These are phyloP conservation scores for Chalcosyrphus nemorum DNA, from an alignment of 2,888 invertebrate species.

Conservation along the genomic window DNA sequence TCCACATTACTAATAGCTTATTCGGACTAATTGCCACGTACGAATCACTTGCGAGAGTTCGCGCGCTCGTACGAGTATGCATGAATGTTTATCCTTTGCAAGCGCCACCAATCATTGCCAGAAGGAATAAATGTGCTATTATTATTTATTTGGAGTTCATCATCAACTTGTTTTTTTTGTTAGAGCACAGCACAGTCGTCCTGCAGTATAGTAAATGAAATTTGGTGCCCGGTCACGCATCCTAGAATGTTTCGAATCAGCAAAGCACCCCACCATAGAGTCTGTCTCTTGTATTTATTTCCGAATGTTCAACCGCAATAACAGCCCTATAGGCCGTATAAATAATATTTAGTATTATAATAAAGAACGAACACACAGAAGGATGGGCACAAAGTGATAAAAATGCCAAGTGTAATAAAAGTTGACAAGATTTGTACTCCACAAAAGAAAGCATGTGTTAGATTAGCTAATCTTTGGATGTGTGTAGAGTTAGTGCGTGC, in stretches of 20 bases:
- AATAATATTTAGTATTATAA: conserved; percentile 42
- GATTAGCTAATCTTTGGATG: background rate
- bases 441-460: conserved; percentile 6
- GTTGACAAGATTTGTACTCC: conserved; percentile 39
- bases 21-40: conserved; percentile 6
- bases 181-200: background rate
- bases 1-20: conserved; percentile 1
- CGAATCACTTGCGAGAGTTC: background rate
- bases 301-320: background rate
- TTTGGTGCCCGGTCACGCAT: conserved; percentile 26
- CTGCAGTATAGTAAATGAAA: background rate
- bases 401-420: conserved; percentile 52
- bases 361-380: conserved; percentile 25
- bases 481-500: background rate
- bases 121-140: conserved; percentile 12
- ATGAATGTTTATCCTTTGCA: background rate
- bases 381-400: conserved; percentile 32
- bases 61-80: background rate
- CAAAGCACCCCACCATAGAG: background rate
- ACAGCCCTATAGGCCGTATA: conserved; percentile 12
- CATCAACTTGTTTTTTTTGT: conserved; percentile 18
- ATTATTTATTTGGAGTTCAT: conserved; percentile 44
- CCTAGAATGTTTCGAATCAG: conserved; percentile 17
- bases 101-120: conserved; percentile 9
- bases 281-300: background rate